These are phyloP conservation scores for Sclerodermus sp. DNA, from an alignment of 2,888 invertebrate genomes.

Conservation along the genomic window DNA sequence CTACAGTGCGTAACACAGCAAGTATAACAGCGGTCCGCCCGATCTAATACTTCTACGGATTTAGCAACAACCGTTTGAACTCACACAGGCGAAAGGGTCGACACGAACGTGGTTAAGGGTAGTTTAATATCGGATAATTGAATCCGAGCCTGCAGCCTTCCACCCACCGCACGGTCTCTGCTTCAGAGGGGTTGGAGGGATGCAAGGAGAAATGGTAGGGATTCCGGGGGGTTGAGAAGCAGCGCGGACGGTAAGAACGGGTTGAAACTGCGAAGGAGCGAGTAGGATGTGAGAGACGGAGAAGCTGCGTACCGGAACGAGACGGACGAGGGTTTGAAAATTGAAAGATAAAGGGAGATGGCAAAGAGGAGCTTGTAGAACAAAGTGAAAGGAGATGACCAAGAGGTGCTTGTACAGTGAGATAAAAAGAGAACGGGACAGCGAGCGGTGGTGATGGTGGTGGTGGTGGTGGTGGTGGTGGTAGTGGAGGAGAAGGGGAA, in stretches of 20 bases:
- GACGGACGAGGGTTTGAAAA: too few species aligned
- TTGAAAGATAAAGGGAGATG: too few species aligned
- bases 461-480: too few species aligned
- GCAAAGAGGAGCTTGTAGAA: too few species aligned
- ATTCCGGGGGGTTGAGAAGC: conserved; percentile 12
- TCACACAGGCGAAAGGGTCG: conserved; percentile 38
- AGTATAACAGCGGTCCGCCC: conserved; percentile 50
- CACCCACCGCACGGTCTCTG: conserved; percentile 5
- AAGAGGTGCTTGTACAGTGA: too few species aligned
- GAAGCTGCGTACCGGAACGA: too few species aligned
- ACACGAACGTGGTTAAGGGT: conserved; percentile 51
- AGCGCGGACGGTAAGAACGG: conserved; percentile 21
- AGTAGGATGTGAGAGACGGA: conserved; percentile 5
- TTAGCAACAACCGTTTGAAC: conserved; percentile 49
- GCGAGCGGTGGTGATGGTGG: too few species aligned
- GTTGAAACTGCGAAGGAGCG: conserved; percentile 21
- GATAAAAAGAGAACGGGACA: too few species aligned
- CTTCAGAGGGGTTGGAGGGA: conserved; percentile 9
- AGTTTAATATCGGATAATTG: conserved; percentile 59
- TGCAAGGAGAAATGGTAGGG: conserved; percentile 6
- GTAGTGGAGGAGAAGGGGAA: background rate
- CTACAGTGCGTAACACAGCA: conserved; percentile 42
- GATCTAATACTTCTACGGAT: conserved; percentile 53
- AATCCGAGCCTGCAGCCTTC: conserved; percentile 48
- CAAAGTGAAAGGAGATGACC: too few species aligned